Conservation (phyloP, 2,797 vertebrate genomes). For the Meda fulgida region DNA sequence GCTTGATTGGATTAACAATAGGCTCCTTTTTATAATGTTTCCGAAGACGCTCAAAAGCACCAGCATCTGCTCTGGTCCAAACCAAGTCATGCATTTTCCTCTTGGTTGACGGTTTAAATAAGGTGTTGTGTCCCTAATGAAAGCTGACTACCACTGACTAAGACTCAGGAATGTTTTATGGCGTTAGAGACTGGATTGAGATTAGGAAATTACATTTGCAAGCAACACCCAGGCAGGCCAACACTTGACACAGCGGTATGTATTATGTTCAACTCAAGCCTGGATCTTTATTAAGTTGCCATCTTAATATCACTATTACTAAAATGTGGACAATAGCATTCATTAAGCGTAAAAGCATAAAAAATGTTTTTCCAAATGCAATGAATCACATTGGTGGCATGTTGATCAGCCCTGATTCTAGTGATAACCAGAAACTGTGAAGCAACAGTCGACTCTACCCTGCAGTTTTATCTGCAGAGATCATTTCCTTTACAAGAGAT, state of each 20-base stretch:
- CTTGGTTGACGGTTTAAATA: not conserved
- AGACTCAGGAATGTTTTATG: conserved; percentile 40
- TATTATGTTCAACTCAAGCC: conserved; percentile 11
- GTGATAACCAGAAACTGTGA: conserved; percentile 42
- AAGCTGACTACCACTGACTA: conserved; percentile 18
- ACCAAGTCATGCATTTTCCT: not conserved
- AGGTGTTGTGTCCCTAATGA: conserved; percentile 1
- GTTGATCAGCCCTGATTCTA: conserved; percentile 4
- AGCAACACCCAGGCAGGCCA: conserved; percentile 42
- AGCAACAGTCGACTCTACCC: conserved; percentile 9
- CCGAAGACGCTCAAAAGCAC: conserved; percentile 13
- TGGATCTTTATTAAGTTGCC: conserved; percentile 9
- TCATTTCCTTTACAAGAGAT: conserved; percentile 30
- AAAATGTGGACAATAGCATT: not conserved
- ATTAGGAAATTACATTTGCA: conserved; percentile 41
- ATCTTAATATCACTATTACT: not conserved
- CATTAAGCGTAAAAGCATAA: too few relatives aligned
- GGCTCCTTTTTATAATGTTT: conserved; percentile 30
- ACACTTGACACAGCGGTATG: conserved; percentile 32
- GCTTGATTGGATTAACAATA: conserved; percentile 29
- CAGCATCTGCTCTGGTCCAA: not conserved
- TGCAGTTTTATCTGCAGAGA: conserved; percentile 37
- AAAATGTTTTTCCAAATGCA: not conserved
- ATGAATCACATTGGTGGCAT: conserved; percentile 10
- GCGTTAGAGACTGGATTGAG: conserved; percentile 26